Conservation (phyloP, 2,113 vertebrate genomes). For the Centropus unirufus region DNA sequence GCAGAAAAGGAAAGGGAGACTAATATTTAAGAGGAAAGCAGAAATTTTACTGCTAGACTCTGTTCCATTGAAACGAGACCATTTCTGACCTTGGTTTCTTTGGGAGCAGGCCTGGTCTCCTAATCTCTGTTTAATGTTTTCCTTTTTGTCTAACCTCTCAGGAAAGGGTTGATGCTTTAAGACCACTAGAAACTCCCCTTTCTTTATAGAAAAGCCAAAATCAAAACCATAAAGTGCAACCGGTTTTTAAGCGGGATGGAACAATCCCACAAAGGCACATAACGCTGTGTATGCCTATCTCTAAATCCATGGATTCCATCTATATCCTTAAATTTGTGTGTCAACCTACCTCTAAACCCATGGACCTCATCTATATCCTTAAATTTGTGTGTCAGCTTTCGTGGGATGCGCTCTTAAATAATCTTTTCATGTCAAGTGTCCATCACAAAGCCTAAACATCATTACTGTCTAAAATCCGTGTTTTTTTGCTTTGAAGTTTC, state of each 20-base stretch:
- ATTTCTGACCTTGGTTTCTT: constrained; percentile 22
- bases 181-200: background rate
- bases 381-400: background rate
- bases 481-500: background rate
- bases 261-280: background rate
- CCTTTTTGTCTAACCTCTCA: background rate
- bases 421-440: background rate
- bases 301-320: background rate
- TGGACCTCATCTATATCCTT: background rate
- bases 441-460: background rate
- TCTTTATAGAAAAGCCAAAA: background rate
- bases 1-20: constrained; percentile 35
- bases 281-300: background rate
- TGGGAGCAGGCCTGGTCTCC: background rate
- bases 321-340: background rate
- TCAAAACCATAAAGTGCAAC: background rate
- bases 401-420: background rate
- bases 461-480: background rate
- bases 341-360: background rate
- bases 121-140: constrained; percentile 28
- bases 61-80: background rate
- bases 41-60: constrained; percentile 6
- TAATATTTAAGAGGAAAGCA: constrained; percentile 42
- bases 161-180: background rate
- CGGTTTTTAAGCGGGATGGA: background rate